Percentiles rank a stretch among this genome's conserved stretches.
phyloP scores from a whole-genome alignment of 2,888 invertebrate species.

The Monochamus alternatus region DNA sequence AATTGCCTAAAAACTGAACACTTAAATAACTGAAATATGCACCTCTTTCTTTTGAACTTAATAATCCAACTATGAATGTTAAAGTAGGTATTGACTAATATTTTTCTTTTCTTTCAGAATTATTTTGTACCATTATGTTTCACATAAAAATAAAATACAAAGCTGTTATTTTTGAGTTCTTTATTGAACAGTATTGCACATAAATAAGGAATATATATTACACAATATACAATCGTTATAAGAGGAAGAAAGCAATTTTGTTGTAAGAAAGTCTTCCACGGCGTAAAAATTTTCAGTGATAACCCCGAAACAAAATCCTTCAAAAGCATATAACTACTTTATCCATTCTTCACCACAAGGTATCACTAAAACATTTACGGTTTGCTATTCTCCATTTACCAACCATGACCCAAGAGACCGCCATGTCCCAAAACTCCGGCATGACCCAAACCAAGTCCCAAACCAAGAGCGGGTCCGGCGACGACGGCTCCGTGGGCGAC shows the following conservation, averaged over 20 bases:
- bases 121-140: neutral
- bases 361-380: slow-evolving; percentile 34
- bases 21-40: too few species aligned
- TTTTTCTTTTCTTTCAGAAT: too few species aligned
- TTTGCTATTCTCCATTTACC: slow-evolving; percentile 5
- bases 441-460: slow-evolving; percentile 9
- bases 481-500: slow-evolving; percentile 30
- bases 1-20: too few species aligned
- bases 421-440: slow-evolving; percentile 19
- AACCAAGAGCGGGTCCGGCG: slow-evolving; percentile 29
- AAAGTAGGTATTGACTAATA: too few species aligned
- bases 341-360: slow-evolving; percentile 13
- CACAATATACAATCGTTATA: slow-evolving; percentile 28
- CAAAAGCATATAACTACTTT: slow-evolving; percentile 2
- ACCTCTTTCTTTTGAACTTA: too few species aligned
- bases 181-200: slow-evolving; percentile 33
- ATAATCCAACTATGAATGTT: too few species aligned
- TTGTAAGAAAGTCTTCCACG: neutral
- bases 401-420: slow-evolving; percentile 27
- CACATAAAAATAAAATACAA: neutral
- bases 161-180: slow-evolving; percentile 19
- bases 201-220: slow-evolving; percentile 29
- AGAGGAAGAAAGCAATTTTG: neutral
- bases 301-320: neutral
- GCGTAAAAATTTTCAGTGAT: slow-evolving; percentile 40